Base-by-base conservation (phyloP, 1,140 invertebrate species). In the Brachionus angularis region DNA sequence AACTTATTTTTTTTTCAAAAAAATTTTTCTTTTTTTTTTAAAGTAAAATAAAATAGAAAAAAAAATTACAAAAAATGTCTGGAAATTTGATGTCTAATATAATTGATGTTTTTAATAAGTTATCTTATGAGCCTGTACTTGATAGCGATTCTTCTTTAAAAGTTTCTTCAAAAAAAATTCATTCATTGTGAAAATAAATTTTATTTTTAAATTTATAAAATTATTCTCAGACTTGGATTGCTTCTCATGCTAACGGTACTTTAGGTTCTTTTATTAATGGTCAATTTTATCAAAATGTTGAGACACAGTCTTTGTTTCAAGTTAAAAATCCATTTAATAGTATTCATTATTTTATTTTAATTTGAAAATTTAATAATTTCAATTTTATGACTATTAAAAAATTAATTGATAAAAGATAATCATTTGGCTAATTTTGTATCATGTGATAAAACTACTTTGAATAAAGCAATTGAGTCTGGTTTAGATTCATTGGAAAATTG, bases 191-290 rank as follows among this genome's bases (percentile, higher is more conserved):
- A 61, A 61, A 4, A 61, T 10, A 10, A 3, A 14, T 1, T 18
- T 34, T 23, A 2, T 8, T 14, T 42, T 2, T 42, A 12, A 50
- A 3, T 8, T 10, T 3, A 39, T 2, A 36, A 55, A n/a, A 7
- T 55, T 31, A 34, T 52, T 74, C 74, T 14, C 49, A 81, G 80
- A 76, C 76, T n/a, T 81, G 80, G 80, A 50, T 81, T 25, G 76
- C 80, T 73, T 75, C 78, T 46, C 78, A 81, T 75, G 73, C 74
- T 12, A 74, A 75, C 53, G 72, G 71, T 67, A 61, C 74, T 42
- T 80, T 81, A 77, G 79, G 79, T 50, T 75, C 78, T 69, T 81
- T 80, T 67, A 81, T 81, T 73, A 75, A 80, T 75, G 78, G 78
- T 14, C 75, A 78, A 74, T 81, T n/a, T n/a, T n/a, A 77, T 77